Evolutionary conservation across 2,113 vertebrate genomes (phyloP), one percentile per base, ranked within the genome.

Genomic region (Aepyceros melampus): DNA sequence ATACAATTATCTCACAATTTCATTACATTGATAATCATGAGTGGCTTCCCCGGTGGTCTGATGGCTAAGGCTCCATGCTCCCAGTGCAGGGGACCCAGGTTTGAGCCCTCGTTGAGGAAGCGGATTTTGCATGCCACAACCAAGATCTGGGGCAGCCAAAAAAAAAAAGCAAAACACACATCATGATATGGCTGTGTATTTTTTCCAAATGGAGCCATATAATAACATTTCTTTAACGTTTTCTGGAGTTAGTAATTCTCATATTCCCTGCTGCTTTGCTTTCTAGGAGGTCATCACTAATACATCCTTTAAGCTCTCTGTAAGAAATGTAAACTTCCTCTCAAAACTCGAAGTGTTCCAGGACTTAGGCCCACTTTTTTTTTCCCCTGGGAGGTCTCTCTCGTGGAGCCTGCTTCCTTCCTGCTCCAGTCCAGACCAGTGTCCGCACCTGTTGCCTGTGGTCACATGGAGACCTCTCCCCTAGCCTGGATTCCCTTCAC

Each of bases 331-430:
- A 33, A 58, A 45, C 78, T 45, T 62, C 51, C 27, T 74, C 85
- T 74, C 64, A 85, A 67, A 78, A 60, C 81, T n/a, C 10, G 14
- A 84, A 84, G 43, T 33, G 16, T 19, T 60, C 53, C 62, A 76
- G 79, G 43, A 89, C 7, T 51, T 51, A 45, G 55, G 45, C 25
- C 31, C 17, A 17, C 47, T 55, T n/a, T 29, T 25, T 76, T 43
- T n/a, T 60, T 3, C 0, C 0, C 1, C 67, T 71, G 67, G 36
- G 17, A 55, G 55, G 11, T 17, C 58, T 79, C 6, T 25, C 40
- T 64, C 4, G 0, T 1, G 3, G 19, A 92, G 40, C 17, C 49
- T 3, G 31, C 36, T 25, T 29, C 33, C 15, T 0, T 31, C 12
- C 78, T 83, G 49, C 40, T 19, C 23, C 85, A 16, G 40, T 12